phyloP scores from a whole-genome alignment of 2,113 vertebrate genomes.

The Marmota flaviventris region DNA sequence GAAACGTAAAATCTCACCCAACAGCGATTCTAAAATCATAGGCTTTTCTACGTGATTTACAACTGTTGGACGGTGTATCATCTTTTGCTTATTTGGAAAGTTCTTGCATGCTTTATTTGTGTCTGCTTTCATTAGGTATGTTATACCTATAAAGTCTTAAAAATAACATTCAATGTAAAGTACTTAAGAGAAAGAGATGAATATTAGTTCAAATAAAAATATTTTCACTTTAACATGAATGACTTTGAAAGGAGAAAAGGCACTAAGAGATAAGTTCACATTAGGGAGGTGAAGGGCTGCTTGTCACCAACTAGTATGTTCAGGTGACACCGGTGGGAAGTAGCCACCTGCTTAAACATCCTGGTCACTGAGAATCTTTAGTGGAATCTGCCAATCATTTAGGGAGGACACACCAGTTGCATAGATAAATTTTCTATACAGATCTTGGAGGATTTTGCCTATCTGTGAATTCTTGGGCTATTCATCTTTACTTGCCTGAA shows the following conservation, averaged over 20 bases:
- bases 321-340: background rate
- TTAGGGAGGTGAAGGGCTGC: background rate
- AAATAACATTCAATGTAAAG: background rate
- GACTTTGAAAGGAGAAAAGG: background rate
- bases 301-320: background rate
- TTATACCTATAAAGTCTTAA: background rate
- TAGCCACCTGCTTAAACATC: background rate
- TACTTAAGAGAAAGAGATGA: background rate
- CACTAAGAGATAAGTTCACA: background rate
- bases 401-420: background rate
- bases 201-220: background rate
- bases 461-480: background rate
- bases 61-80: constrained; percentile 49
- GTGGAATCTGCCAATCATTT: background rate
- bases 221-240: background rate
- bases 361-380: background rate
- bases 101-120: constrained; percentile 18
- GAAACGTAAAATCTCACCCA: constrained; percentile 67
- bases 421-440: background rate
- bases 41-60: constrained; percentile 64
- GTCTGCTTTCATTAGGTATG: too few relatives aligned
- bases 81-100: background rate
- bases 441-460: background rate
- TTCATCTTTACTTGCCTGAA: background rate
- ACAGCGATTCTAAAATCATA: background rate